These are phyloP conservation scores for Eulacestoma nigropectus DNA, from an alignment of 2,113 vertebrate genomes.

Conservation along the genomic window DNA sequence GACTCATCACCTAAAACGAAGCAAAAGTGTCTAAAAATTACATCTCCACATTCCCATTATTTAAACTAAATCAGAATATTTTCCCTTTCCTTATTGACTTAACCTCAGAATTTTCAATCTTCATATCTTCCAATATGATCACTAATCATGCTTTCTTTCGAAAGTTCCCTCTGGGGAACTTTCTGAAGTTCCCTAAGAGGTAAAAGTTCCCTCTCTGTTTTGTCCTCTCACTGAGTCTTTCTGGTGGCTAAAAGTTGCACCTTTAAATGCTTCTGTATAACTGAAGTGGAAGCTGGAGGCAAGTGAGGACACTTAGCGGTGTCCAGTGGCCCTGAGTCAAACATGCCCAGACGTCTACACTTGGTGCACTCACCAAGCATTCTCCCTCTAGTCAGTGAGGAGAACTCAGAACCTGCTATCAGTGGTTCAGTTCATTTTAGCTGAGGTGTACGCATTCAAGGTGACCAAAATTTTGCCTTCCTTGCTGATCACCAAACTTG, in stretches of 20 bases:
- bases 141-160: background rate
- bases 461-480: background rate
- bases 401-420: background rate
- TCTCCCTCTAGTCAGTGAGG: background rate
- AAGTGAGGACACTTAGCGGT: background rate
- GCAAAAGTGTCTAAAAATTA: background rate
- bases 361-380: background rate
- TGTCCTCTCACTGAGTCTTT: background rate
- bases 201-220: background rate
- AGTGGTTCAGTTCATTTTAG: background rate
- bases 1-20: background rate
- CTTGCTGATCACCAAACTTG: background rate
- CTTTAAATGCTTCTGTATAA: background rate
- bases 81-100: background rate
- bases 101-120: background rate
- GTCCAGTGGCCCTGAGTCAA: background rate
- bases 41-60: background rate
- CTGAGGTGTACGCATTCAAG: background rate
- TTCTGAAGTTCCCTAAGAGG: too few species aligned
- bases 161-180: background rate
- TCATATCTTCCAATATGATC: background rate
- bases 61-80: background rate
- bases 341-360: background rate
- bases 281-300: background rate
- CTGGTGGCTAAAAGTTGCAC: background rate